Conservation (phyloP, 2,888 invertebrate genomes). For the Sphinx pinastri region DNA sequence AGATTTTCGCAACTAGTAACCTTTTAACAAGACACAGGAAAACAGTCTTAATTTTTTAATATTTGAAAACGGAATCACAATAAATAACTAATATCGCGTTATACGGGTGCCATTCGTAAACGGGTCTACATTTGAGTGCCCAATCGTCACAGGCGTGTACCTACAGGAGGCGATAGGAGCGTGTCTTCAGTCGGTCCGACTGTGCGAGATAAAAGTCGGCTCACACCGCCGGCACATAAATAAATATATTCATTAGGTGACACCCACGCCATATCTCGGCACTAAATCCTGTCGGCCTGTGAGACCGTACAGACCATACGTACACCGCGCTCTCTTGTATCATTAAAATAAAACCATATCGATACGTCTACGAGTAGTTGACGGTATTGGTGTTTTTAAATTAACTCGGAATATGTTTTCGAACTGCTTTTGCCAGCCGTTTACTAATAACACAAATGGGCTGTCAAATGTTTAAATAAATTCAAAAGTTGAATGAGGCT, state of each 20-base stretch:
- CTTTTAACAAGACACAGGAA: not conserved
- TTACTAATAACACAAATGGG: conserved; percentile 22
- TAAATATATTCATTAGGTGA: conserved; percentile 83
- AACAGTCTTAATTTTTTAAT: not conserved
- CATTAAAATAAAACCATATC: conserved; percentile 47
- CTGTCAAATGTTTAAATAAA: conserved; percentile 16
- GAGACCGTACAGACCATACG: conserved; percentile 49
- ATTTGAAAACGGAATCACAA: not conserved
- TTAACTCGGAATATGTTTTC: not conserved
- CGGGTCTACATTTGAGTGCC: conserved; percentile 26
- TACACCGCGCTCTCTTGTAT: conserved; percentile 37
- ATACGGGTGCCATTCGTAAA: conserved; percentile 33
- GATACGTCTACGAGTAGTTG: conserved; percentile 24
- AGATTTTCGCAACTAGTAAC: not conserved
- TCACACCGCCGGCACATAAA: conserved; percentile 66
- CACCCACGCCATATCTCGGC: conserved; percentile 80
- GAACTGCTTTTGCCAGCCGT: conserved; percentile 15
- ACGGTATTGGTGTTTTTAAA: conserved; percentile 21
- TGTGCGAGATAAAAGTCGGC: conserved; percentile 73
- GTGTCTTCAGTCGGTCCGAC: conserved; percentile 58
- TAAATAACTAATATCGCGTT: conserved; percentile 24
- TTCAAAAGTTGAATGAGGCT: conserved; percentile 7
- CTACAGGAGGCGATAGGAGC: conserved; percentile 48
- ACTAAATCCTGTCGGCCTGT: conserved; percentile 80
- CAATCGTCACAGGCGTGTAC: conserved; percentile 37